Evolutionary conservation across 2,797 vertebrate species (phyloP), one percentile per base, ranked within the genome.

Genomic region (Pteronotus mesoamericanus): DNA sequence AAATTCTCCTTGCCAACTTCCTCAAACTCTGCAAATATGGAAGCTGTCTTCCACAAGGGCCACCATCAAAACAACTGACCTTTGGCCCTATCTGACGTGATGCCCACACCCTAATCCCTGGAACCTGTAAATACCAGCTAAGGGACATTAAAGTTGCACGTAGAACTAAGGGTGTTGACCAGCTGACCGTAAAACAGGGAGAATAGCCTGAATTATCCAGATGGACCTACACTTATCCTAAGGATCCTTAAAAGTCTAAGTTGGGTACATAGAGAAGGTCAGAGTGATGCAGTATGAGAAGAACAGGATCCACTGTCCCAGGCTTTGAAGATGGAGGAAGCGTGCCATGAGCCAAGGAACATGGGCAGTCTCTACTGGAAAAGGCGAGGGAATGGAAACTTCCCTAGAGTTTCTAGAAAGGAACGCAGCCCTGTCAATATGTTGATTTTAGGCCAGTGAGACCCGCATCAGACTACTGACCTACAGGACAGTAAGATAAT

Each of bases 1-100:
- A 46, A 94, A 94, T 93, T 51, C 59, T 89, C 84, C 61, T 64
- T 71, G 26, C 87, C 89, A 59, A 95, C 79, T 96, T 96, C 95
- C 86, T 96, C 79, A 92, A 97, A 94, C 26, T 68, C 86, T 74
- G 42, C 79, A 88, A 84, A 92, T 55, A 90, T 85, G 44, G 74
- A 86, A 82, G 59, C 55, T 72, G 3, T 77, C 71, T 78, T 79
- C 86, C 69, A 92, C 14, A 3, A 26, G 68, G 53, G 14, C 22
- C 74, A 55, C 61, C n/a, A 55, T 44, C 75, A 79, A 86, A 79
- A 77, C 12, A 2, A 94, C 15, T 46, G 64, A 59, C 75, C 86
- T 53, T 48, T 84, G 66, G 59, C 84, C 59, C 42, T 55, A 55
- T 2, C 11, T 3, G 22, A 90, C 26, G 3, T 42, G 34, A 59